These are phyloP conservation scores for Onychostoma macrolepis DNA, from an alignment of 2,113 vertebrate genomes.

Conservation along the genomic window DNA sequence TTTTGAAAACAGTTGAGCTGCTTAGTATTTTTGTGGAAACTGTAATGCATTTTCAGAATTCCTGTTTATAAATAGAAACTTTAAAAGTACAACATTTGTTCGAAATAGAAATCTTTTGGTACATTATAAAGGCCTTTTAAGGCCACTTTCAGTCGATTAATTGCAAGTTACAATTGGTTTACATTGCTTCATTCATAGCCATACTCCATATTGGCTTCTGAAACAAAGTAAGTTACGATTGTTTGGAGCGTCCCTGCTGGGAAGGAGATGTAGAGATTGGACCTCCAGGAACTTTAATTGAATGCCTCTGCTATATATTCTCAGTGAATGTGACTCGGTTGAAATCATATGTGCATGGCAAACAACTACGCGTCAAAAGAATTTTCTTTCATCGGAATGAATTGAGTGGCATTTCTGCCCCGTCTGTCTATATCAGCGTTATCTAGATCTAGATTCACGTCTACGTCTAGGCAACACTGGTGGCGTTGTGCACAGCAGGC, in stretches of 20 bases:
- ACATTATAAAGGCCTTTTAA: neutral
- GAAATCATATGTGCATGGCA: neutral
- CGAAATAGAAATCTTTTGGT: neutral
- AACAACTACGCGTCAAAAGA: neutral
- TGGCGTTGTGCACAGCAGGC: conserved; percentile 42
- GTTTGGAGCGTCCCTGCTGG: neutral
- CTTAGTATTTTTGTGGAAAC: neutral
- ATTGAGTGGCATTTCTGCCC: conserved; percentile 36
- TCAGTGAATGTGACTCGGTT: neutral
- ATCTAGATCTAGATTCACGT: conserved; percentile 28
- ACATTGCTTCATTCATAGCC: neutral
- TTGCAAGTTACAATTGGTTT: neutral
- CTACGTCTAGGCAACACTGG: conserved; percentile 37
- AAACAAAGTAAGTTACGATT: neutral
- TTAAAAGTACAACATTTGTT: neutral
- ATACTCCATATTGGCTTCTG: neutral
- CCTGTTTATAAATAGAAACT: no score
- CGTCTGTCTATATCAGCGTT: neutral
- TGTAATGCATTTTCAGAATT: neutral
- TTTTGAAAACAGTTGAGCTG: neutral
- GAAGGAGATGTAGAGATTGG: conserved; percentile 1
- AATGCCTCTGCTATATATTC: conserved; percentile 16
- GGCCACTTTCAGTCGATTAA: neutral
- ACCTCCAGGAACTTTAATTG: neutral
- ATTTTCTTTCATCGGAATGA: neutral